These are phyloP conservation scores for Boloria selene DNA, from an alignment of 2,888 invertebrate genomes.

Conservation along the genomic window DNA sequence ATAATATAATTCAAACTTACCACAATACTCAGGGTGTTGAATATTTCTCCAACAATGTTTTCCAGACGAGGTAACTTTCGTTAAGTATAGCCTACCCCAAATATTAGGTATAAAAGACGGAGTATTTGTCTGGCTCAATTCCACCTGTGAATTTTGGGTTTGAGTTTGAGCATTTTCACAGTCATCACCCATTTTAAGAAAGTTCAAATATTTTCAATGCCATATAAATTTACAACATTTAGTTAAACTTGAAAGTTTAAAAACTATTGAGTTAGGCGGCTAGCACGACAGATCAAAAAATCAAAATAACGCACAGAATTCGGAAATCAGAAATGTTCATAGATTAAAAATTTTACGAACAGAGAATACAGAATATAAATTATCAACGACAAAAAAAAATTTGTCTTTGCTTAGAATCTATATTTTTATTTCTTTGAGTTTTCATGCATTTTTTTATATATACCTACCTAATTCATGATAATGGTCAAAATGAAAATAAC, in stretches of 20 bases:
- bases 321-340: neutral
- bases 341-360: neutral
- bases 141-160: constrained; percentile 73
- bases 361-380: neutral
- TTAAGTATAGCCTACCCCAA: constrained; percentile 80
- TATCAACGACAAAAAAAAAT: too few species aligned
- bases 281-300: constrained; percentile 14
- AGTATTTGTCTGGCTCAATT: constrained; percentile 72
- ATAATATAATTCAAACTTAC: constrained; percentile 49
- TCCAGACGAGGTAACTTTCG: constrained; percentile 57
- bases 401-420: too few species aligned
- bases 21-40: constrained; percentile 64
- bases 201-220: neutral
- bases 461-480: too few species aligned
- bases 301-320: constrained; percentile 5
- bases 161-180: constrained; percentile 72
- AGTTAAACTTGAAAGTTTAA: constrained; percentile 8
- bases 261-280: constrained; percentile 27
- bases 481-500: too few species aligned
- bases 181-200: constrained; percentile 62
- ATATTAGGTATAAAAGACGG: constrained; percentile 68
- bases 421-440: neutral
- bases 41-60: constrained; percentile 63
- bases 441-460: too few species aligned
- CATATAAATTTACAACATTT: constrained; percentile 1